These are phyloP conservation scores for Neodiprion pinetum DNA, from an alignment of 1,140 invertebrate species.

Conservation along the genomic window DNA sequence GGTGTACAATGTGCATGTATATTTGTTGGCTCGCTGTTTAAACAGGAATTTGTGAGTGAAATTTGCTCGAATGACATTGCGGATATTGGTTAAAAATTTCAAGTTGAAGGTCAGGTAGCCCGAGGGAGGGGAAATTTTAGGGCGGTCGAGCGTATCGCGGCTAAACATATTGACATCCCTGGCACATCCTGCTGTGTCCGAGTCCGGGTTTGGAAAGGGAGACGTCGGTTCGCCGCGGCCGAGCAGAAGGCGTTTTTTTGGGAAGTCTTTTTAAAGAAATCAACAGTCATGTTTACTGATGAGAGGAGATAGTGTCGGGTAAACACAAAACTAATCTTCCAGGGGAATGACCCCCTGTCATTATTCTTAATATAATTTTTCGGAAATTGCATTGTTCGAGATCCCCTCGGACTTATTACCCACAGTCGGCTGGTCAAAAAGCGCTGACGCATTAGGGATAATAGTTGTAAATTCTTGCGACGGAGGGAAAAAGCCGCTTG, in stretches of 20 bases:
- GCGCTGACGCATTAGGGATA: conserved; percentile 51
- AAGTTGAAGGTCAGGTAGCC: conserved; percentile 29
- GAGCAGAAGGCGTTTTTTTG: conserved; percentile 21
- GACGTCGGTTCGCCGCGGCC: background rate
- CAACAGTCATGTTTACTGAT: conserved; percentile 49
- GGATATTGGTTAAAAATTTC: too few relatives aligned
- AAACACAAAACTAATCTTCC: conserved; percentile 50
- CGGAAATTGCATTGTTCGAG: conserved; percentile 50
- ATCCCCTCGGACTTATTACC: conserved; percentile 36
- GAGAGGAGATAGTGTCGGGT: conserved; percentile 27
- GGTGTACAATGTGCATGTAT: too few relatives aligned
- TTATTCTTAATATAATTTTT: conserved; percentile 49
- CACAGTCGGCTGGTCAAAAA: conserved; percentile 39
- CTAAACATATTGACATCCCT: conserved; percentile 52
- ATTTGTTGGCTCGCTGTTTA: too few relatives aligned
- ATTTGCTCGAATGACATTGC: too few relatives aligned
- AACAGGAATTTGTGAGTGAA: too few relatives aligned
- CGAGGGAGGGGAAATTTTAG: conserved; percentile 22
- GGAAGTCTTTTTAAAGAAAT: conserved; percentile 34
- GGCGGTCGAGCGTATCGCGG: conserved; percentile 21
- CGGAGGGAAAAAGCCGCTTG: too few relatives aligned
- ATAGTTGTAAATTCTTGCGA: conserved; percentile 24
- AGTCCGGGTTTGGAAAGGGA: conserved; percentile 6
- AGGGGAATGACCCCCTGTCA: conserved; percentile 33
- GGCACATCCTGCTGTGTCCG: background rate